A percentile compares a stretch with the other conserved stretches of the same genome.
phyloP scores from a whole-genome alignment of 2,888 invertebrate genomes.

The Pseudococcus jackbeardsleyi region DNA sequence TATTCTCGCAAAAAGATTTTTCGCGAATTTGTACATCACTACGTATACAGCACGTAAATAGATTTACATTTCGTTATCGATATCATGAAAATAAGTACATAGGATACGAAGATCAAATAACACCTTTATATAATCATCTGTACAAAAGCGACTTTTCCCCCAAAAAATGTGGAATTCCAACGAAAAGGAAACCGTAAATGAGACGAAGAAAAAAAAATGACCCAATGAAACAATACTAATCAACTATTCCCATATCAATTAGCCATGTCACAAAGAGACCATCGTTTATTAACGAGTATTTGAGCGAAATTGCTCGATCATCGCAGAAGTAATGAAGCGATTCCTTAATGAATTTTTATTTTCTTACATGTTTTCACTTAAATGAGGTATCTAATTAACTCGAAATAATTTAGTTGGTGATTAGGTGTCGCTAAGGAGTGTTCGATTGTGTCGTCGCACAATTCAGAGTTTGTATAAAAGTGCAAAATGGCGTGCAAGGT shows the following conservation, averaged over 20 bases:
- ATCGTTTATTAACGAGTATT: not conserved
- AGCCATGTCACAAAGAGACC: conserved; percentile 22
- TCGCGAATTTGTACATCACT: too few relatives aligned
- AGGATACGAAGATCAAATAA: too few relatives aligned
- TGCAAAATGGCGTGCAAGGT: not conserved
- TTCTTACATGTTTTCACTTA: conserved; percentile 42
- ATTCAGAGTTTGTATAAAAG: not conserved
- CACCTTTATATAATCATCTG: too few relatives aligned
- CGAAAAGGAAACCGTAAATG: conserved; percentile 18
- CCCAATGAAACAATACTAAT: not conserved
- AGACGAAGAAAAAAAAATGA: not conserved
- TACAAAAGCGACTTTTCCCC: not conserved
- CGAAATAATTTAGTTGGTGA: conserved; percentile 20
- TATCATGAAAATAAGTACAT: too few relatives aligned
- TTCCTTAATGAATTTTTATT: conserved; percentile 28
- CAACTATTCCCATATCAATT: conserved; percentile 45
- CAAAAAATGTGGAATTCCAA: not conserved
- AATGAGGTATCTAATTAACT: conserved; percentile 15
- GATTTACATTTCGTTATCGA: too few relatives aligned
- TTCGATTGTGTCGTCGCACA: not conserved
- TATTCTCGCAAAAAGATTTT: too few relatives aligned
- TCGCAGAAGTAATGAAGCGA: conserved; percentile 28
- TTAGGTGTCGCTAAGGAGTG: conserved; percentile 15
- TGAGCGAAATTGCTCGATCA: not conserved
- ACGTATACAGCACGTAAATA: too few relatives aligned